Conservation (phyloP, 2,888 invertebrate species). For the Cantharis rufa region DNA sequence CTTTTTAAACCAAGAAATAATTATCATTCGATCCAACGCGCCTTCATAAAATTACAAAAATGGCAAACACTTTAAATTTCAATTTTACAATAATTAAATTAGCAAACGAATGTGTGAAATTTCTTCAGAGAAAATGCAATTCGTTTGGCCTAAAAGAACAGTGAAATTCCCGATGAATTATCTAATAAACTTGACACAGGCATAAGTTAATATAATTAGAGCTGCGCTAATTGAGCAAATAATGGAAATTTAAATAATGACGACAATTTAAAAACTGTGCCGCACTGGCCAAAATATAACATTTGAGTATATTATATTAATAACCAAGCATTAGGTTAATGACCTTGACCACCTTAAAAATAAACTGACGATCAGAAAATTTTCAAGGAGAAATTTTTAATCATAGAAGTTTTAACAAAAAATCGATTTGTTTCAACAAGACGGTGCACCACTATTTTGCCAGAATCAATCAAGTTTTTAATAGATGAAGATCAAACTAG, state of each 20-base stretch:
- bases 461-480: background rate
- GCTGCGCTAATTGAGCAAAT: background rate
- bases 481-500: background rate
- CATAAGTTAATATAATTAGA: background rate
- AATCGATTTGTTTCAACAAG: background rate
- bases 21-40: background rate
- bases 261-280: background rate
- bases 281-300: background rate
- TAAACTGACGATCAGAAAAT: background rate
- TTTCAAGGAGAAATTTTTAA: background rate
- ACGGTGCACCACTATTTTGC: background rate
- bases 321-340: background rate
- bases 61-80: background rate
- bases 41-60: background rate
- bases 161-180: background rate
- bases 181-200: background rate
- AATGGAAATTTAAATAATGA: background rate
- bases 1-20: background rate
- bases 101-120: background rate
- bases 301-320: background rate
- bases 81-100: background rate
- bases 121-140: too few species aligned
- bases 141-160: too few species aligned
- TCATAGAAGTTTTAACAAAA: background rate
- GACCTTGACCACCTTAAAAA: background rate